Conservation (phyloP, 2,888 invertebrate species). For the Lagria hirta region DNA sequence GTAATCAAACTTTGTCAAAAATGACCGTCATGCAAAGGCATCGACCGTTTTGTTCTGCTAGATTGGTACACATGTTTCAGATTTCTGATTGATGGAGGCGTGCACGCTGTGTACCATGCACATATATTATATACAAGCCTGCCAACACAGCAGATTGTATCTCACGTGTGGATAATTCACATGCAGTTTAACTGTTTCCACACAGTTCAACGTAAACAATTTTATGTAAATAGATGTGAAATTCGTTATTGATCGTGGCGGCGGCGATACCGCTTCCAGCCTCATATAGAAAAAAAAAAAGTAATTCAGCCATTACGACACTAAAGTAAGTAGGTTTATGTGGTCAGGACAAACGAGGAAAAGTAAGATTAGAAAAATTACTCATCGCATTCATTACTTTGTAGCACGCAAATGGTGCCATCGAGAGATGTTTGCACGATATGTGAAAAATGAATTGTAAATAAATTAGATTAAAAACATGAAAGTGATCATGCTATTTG, state of each 20-base stretch:
- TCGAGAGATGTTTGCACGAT: slow-evolving; percentile 12
- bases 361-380: slow-evolving; percentile 15
- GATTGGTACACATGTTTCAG: slow-evolving; percentile 46
- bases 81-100: slow-evolving; percentile 44
- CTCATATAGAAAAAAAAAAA: neutral
- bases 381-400: slow-evolving; percentile 12
- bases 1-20: neutral
- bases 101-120: slow-evolving; percentile 43
- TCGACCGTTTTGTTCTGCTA: slow-evolving; percentile 32
- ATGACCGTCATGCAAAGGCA: slow-evolving; percentile 32
- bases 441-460: slow-evolving; percentile 17
- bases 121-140: slow-evolving; percentile 35
- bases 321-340: too few species aligned
- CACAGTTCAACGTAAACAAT: slow-evolving; percentile 5
- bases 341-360: neutral
- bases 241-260: too few species aligned
- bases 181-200: slow-evolving; percentile 31
- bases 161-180: slow-evolving; percentile 36
- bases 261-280: too few species aligned
- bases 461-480: slow-evolving; percentile 14
- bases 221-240: neutral
- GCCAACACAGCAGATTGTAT: slow-evolving; percentile 38
- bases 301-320: too few species aligned
- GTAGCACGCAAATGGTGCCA: slow-evolving; percentile 11
- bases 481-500: too few species aligned